A percentile compares a stretch with the other conserved stretches of the same genome.
Conservation (phyloP, 2,888 invertebrate species). For the Dicycla oo region DNA sequence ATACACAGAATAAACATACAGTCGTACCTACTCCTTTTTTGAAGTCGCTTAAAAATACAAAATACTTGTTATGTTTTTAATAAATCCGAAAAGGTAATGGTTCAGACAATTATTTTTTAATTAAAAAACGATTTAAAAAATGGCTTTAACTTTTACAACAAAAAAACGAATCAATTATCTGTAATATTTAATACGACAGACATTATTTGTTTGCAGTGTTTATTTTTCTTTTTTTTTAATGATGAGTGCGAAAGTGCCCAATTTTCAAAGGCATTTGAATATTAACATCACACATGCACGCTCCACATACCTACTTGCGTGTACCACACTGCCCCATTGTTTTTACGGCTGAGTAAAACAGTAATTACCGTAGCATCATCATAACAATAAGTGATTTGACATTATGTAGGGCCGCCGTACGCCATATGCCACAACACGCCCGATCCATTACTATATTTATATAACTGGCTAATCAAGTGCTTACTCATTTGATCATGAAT, state of each 20-base stretch:
- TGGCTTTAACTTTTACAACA: too few species aligned
- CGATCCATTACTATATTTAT: constrained; percentile 62
- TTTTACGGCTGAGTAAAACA: constrained; percentile 77
- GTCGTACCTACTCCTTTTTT: too few species aligned
- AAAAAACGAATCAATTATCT: neutral
- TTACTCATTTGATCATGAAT: constrained; percentile 58
- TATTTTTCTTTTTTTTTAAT: neutral
- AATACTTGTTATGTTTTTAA: neutral
- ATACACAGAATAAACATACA: too few species aligned
- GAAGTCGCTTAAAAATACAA: neutral
- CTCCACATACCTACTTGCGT: constrained; percentile 36
- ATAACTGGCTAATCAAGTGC: constrained; percentile 63
- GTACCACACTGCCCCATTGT: constrained; percentile 79
- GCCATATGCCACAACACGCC: constrained; percentile 62
- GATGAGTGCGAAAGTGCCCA: neutral
- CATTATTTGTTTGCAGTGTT: neutral
- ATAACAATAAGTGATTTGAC: constrained; percentile 81
- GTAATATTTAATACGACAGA: neutral
- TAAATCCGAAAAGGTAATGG: neutral
- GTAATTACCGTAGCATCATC: constrained; percentile 82
- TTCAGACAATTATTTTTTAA: neutral
- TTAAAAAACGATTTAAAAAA: neutral
- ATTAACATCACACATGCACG: constrained; percentile 20
- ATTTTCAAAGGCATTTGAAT: constrained; percentile 17
- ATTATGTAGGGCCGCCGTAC: constrained; percentile 73